Evolutionary conservation across 2,797 vertebrate genomes (phyloP), one percentile per base, ranked within the genome.

Genomic region (Urophycis tenuis): DNA sequence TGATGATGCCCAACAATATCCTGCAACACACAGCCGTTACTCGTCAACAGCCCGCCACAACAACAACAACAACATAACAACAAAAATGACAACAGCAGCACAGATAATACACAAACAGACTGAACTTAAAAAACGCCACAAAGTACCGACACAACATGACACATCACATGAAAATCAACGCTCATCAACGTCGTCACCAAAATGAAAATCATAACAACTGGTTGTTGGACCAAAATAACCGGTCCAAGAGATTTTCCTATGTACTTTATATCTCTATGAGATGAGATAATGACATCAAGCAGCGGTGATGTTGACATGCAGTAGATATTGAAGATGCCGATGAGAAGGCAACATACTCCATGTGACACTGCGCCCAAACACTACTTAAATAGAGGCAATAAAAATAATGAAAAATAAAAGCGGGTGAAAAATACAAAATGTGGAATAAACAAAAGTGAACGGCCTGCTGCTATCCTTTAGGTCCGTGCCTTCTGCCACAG

Each of bases 1-100:
- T 99, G 97, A 99, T 98, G 98, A 99, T 97, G 92, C 98, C 98
- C 97, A 99, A 98, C 94, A 99, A 93, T 97, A 94, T 98, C 98
- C 98, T 99, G 97, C 93, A 99, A 99, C 96, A 99, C 95, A 99
- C 95, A 95, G 95, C 95, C 89, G 94, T 96, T 95, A 97, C 95
- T 96, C 87, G 84, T 90, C 88, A 91, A 93, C 93, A 71, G 81
- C 73, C 84, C 81, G 71, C 64, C 82, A 81, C 45, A 77, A 82
- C 93, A 91, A 92, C 49, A 77, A 78, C 22, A 78, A 36, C 76
- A 89, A 86, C 81, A 89, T 81, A 89, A 74, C 93, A 90, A 92
- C 19, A 53, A 85, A 72, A 30, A 87, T 82, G 33, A 87, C 72
- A 87, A 87, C 83, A 89, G 83, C 84, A 89, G 87, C 82, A 90